Evolutionary conservation across 2,888 invertebrate species (phyloP).

Genomic region (Hybos culiciformis): DNA sequence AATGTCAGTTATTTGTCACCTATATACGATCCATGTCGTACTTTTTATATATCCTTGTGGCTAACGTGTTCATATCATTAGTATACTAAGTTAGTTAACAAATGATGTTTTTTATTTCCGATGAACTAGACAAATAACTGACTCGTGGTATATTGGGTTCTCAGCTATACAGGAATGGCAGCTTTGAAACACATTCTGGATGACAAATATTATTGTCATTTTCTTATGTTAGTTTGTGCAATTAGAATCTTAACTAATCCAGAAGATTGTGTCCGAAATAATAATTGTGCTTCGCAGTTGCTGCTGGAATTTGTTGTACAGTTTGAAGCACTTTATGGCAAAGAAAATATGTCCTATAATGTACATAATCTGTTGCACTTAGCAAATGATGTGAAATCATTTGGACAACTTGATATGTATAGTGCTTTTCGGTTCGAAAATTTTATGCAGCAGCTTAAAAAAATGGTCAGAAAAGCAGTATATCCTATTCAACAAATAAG

Average conservation of each 20-base stretch:
- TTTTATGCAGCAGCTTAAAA: not conserved
- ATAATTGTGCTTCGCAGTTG: slow-evolving; percentile 4
- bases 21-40: too few relatives aligned
- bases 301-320: slow-evolving; percentile 9
- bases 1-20: too few relatives aligned
- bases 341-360: slow-evolving; percentile 11
- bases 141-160: too few relatives aligned
- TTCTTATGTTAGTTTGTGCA: not conserved
- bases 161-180: not conserved
- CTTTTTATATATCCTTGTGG: too few relatives aligned
- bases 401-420: slow-evolving; percentile 1
- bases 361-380: slow-evolving; percentile 10
- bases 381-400: slow-evolving; percentile 4
- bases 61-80: too few relatives aligned
- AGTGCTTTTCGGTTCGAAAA: slow-evolving; percentile 3
- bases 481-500: slow-evolving; percentile 1
- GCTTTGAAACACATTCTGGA: not conserved
- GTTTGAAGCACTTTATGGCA: slow-evolving; percentile 10
- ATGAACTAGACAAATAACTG: too few relatives aligned
- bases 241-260: not conserved
- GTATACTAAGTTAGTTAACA: too few relatives aligned
- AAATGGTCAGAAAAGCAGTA: not conserved
- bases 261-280: not conserved
- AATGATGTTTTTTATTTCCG: too few relatives aligned
- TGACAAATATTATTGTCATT: not conserved